Base-by-base conservation (phyloP, 1,140 invertebrate species). In the Oreohelix idahoensis region DNA sequence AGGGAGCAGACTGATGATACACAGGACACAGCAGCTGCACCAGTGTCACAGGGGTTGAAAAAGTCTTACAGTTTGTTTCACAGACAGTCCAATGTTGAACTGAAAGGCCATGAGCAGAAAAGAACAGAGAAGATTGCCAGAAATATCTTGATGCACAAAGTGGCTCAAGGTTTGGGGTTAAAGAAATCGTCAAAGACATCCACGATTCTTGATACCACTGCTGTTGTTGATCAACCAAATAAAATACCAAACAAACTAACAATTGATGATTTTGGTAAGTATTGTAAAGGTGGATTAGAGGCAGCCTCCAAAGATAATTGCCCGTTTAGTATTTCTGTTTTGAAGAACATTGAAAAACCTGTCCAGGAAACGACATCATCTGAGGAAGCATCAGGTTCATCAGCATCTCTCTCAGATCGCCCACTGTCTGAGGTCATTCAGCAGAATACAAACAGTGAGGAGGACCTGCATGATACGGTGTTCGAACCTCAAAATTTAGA, bases 111-210 rank as follows among this genome's bases (percentile, higher is more conserved):
- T 42, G 49, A 63, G 29, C 80, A 75, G n/a, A 38, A 58, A 38
- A 32, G 35, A 38, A n/a, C n/a, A 51, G 58, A 38, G 35, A 71
- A 71, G 39, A 32, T 26, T 29, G 35, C 80, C 2, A 74, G 51
- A 63, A 5, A 26, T 53, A 49, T 29, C 39, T 32, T 82, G 15
- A 26, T 75, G 2, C 71, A 74, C 17, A 39, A 63, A 58, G 49
- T 82, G n/a, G 23, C 80, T 20, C 70, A 82, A 35, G 49, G 51
- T 23, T n/a, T 63, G 42, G 80, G 70, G 4, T 53, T 82, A 20
- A n/a, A 20, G 15, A 79, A 45, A 70, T 38, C 8, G 36, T 13
- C 63, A 35, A 70, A 58, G 63, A 70, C 10, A 69, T 69, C 13
- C 36, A 42, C 42, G n/a, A 13, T 17, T 23, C 13, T 32, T 58